Evolutionary conservation across 2,797 vertebrate species (phyloP).

Genomic region (Kryptolebias ocellatus): DNA sequence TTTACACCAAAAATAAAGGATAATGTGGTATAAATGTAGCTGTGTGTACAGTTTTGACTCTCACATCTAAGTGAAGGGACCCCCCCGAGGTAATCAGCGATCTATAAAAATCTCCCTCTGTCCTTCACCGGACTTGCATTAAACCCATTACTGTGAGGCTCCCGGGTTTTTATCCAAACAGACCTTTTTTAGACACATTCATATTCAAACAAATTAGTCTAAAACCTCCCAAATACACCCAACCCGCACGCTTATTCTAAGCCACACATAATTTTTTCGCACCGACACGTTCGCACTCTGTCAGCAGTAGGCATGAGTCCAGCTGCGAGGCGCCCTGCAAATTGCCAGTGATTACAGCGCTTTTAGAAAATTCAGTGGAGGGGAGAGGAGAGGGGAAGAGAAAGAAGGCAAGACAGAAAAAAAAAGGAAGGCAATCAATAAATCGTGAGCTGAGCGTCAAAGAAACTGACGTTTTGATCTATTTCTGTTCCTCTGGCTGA

Average conservation of each 20-base stretch:
- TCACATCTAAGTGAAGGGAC: constrained; percentile 38
- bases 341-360: constrained; percentile 66
- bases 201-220: neutral
- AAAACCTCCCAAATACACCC: constrained; percentile 1
- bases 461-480: constrained; percentile 62
- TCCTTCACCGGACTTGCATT: neutral
- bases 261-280: constrained; percentile 8
- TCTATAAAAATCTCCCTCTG: constrained; percentile 29
- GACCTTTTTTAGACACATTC: constrained; percentile 11
- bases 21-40: constrained; percentile 6
- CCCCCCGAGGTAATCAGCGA: constrained; percentile 39
- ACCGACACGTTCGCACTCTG: constrained; percentile 27
- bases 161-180: constrained; percentile 22
- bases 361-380: constrained; percentile 63
- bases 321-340: constrained; percentile 60
- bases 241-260: constrained; percentile 11
- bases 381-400: constrained; percentile 8
- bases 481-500: constrained; percentile 51
- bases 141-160: constrained; percentile 9
- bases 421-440: constrained; percentile 65
- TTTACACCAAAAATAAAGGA: constrained; percentile 13
- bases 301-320: constrained; percentile 60
- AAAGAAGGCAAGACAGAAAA: constrained; percentile 34
- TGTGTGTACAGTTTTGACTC: constrained; percentile 3
- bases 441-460: constrained; percentile 39